Conservation (phyloP, 2,797 vertebrate genomes). For the Sebastes ruberrimus region DNA sequence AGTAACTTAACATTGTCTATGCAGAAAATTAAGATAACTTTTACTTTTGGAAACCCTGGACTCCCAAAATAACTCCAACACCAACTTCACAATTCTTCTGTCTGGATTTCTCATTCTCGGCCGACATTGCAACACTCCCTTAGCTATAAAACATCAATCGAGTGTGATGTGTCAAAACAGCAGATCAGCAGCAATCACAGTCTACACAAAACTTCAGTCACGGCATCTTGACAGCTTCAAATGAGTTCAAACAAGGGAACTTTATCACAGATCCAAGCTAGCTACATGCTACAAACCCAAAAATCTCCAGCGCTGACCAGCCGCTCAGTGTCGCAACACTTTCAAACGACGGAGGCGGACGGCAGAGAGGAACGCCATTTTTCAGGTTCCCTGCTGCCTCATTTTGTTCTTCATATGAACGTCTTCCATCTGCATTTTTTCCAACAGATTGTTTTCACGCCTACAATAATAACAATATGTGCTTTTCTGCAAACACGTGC, state of each 20-base stretch:
- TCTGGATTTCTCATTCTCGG: background rate
- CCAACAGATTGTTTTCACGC: constrained; percentile 32
- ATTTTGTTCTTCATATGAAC: constrained; percentile 9
- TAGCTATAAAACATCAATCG: background rate
- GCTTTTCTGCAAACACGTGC: background rate
- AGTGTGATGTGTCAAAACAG: constrained; percentile 7
- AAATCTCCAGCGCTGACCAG: background rate
- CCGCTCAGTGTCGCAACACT: background rate
- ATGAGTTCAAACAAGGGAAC: background rate
- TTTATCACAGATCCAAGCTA: background rate
- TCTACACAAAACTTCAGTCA: background rate
- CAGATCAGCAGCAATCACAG: background rate
- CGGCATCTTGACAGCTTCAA: constrained; percentile 7
- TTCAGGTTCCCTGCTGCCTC: constrained; percentile 17
- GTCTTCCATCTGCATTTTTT: constrained; percentile 14
- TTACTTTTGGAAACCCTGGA: background rate
- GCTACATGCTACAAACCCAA: background rate
- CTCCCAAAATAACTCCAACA: background rate
- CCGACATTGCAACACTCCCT: constrained; percentile 2
- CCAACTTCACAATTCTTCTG: background rate
- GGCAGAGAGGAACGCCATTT: background rate
- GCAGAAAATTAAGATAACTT: background rate
- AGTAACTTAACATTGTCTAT: background rate
- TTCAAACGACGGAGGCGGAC: background rate
- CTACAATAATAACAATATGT: constrained; percentile 1